phyloP scores from a whole-genome alignment of 2,888 invertebrate genomes.

The Sarcophaga rosellei region DNA sequence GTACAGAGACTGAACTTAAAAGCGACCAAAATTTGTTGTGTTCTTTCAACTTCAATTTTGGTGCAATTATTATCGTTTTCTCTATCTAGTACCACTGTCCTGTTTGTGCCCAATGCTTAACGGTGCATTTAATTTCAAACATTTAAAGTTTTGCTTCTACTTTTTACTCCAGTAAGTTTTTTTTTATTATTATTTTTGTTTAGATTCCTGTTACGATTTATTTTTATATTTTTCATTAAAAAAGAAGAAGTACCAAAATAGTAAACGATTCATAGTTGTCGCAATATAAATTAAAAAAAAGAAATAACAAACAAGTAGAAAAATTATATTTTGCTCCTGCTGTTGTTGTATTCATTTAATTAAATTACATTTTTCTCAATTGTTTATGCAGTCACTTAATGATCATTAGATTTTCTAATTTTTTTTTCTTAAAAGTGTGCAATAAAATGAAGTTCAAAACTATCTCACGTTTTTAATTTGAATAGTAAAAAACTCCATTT shows the following conservation, averaged over 20 bases:
- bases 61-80: too few species aligned
- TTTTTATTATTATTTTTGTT: not conserved
- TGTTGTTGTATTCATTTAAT: not conserved
- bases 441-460: not conserved
- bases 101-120: constrained; percentile 41
- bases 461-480: constrained; percentile 7
- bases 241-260: not conserved
- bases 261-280: not conserved
- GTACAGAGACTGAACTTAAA: too few species aligned
- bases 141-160: constrained; percentile 36
- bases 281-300: not conserved
- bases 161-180: constrained; percentile 26
- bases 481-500: not conserved
- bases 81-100: constrained; percentile 6
- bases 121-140: constrained; percentile 46
- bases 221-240: not conserved
- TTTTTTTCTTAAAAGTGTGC: not conserved
- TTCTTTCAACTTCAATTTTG: too few species aligned
- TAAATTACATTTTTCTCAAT: constrained; percentile 25
- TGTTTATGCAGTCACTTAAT: constrained; percentile 36
- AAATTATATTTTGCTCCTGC: too few species aligned
- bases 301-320: too few species aligned
- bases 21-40: too few species aligned
- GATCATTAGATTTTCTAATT: constrained; percentile 18
- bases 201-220: too few species aligned